Evolutionary conservation across 2,113 vertebrate genomes (phyloP), one percentile per base, ranked within the genome.

Genomic region (Bubo blakistoni): DNA sequence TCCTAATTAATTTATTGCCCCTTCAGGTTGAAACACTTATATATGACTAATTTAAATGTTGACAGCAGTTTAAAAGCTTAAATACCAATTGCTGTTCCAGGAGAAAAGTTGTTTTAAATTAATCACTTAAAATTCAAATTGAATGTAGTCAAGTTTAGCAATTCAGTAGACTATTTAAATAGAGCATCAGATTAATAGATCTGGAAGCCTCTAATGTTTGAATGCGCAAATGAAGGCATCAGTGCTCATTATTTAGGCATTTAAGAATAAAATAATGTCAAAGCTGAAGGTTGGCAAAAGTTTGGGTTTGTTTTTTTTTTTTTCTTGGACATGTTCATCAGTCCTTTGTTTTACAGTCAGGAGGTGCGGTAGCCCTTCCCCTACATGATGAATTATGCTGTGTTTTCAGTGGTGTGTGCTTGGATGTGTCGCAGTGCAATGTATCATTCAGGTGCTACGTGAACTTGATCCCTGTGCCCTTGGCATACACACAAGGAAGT

Each of bases 1-100:
- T 97, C 89, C 96, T 97, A 97, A 97, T 98, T 98, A 97, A 98
- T 98, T 98, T 98, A 97, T 97, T 98, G 42, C 80, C 85, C 77
- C 90, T 94, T 95, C 91, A 81, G 83, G 73, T 84, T 92, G 93
- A 96, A 91, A 91, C 95, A 94, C 96, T 97, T 96, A 93, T 81
- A 49, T 71, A 87, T 84, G 46, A 82, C 94, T 97, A 94, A 94
- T 98, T 96, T 91, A 95, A 97, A 98, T 96, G 87, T 90, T 93
- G 92, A 96, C 90, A 96, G 62, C 73, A 88, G 88, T 88, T 93
- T 90, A 91, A 91, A 86, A 95, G 79, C 85, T 94, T 80, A 91
- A 91, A 59, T 95, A 96, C 51, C 73, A 92, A 61, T 88, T 92
- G 54, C 91, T 93, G 69, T 84, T 93, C 32, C 32, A 74, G 61